These are phyloP conservation scores for Gnathonemus longibarbis DNA, from an alignment of 2,113 vertebrate genomes.

Conservation along the genomic window DNA sequence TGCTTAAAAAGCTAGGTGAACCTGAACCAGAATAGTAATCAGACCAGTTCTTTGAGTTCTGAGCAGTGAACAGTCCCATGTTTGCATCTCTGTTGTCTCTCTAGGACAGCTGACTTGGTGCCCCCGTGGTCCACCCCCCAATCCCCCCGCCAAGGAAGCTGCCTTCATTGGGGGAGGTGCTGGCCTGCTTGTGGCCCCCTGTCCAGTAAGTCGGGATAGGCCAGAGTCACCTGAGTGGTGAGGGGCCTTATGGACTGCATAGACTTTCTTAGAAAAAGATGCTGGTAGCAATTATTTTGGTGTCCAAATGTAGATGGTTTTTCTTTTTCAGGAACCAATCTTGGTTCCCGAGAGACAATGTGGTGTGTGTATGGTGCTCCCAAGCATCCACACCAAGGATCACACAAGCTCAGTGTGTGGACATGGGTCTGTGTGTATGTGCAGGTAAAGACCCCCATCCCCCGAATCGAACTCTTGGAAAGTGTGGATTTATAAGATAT, in stretches of 20 bases:
- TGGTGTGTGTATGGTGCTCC: not conserved
- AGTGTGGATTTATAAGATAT: not conserved
- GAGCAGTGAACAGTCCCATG: not conserved
- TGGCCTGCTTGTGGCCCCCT: constrained; percentile 48
- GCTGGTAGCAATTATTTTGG: not conserved
- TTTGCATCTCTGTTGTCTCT: not conserved
- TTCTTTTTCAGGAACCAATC: not conserved
- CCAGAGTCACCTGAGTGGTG: no score
- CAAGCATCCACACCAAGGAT: not conserved
- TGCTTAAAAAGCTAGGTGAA: not conserved
- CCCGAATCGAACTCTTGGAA: not conserved
- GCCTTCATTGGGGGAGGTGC: constrained; percentile 42
- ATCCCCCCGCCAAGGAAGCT: constrained; percentile 39
- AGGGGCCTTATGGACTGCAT: not conserved
- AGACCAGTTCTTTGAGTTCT: not conserved
- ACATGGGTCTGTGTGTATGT: not conserved
- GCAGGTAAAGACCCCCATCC: not conserved
- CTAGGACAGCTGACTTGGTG: constrained; percentile 62
- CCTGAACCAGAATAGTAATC: not conserved
- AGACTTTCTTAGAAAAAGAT: not conserved
- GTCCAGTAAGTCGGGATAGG: constrained; percentile 39
- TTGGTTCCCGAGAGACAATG: not conserved
- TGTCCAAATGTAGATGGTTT: not conserved
- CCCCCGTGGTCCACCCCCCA: constrained; percentile 9
- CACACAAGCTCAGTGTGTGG: not conserved